phyloP scores from a whole-genome alignment of 1,140 invertebrate species.

The Drosophila triauraria region DNA sequence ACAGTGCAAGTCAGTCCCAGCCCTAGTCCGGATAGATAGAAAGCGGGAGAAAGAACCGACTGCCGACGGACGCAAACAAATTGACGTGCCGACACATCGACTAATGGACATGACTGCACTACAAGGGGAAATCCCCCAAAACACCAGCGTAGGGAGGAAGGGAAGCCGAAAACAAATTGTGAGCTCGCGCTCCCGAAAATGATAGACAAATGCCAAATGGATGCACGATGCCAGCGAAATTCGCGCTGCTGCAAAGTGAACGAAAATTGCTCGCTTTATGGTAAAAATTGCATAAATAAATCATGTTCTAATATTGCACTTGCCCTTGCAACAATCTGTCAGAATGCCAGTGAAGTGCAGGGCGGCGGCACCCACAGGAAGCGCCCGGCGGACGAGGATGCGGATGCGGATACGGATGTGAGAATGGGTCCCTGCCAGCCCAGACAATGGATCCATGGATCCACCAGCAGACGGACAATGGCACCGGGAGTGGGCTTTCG shows the following conservation, averaged over 20 bases:
- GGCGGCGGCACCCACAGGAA: slow-evolving; percentile 29
- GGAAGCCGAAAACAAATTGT: slow-evolving; percentile 63
- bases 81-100: slow-evolving; percentile 77
- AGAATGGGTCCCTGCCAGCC: slow-evolving; percentile 8
- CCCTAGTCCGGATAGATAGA: neutral
- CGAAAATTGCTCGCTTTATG: slow-evolving; percentile 54
- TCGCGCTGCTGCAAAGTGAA: slow-evolving; percentile 12
- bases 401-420: slow-evolving; percentile 18
- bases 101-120: slow-evolving; percentile 55
- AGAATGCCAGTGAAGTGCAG: slow-evolving; percentile 43
- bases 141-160: neutral
- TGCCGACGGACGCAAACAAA: slow-evolving; percentile 70
- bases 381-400: slow-evolving; percentile 26
- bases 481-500: slow-evolving; percentile 6
- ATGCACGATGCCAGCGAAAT: slow-evolving; percentile 12
- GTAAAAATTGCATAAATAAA: slow-evolving; percentile 85
- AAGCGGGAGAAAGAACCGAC: slow-evolving; percentile 7
- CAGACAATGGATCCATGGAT: slow-evolving; percentile 42
- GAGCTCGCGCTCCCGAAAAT: slow-evolving; percentile 60
- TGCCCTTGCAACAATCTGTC: slow-evolving; percentile 80
- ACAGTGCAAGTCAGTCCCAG: slow-evolving; percentile 22
- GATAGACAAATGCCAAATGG: slow-evolving; percentile 75
- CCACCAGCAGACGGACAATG: slow-evolving; percentile 49
- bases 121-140: slow-evolving; percentile 34
- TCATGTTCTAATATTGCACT: slow-evolving; percentile 84